phyloP scores from a whole-genome alignment of 2,113 vertebrate species.

The Malaclemys terrapin region DNA sequence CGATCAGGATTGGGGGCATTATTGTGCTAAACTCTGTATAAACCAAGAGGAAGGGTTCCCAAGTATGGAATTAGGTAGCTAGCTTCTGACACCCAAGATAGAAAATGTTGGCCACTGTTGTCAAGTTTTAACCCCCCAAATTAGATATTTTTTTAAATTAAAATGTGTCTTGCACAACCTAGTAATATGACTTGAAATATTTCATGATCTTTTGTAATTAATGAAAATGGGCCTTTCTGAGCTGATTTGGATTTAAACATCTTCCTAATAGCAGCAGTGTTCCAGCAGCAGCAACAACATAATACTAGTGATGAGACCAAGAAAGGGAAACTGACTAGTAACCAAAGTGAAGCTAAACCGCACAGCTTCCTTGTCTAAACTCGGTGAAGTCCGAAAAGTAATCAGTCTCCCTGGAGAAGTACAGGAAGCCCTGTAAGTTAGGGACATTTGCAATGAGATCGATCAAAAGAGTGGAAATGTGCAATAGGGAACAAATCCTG shows the following conservation, averaged over 20 bases:
- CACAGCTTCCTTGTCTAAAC: constrained; percentile 18
- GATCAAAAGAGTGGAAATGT: constrained; percentile 8
- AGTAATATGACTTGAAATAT: constrained; percentile 32
- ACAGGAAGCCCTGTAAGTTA: background rate
- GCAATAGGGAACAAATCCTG: background rate
- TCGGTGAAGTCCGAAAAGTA: constrained; percentile 5
- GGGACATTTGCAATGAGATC: background rate
- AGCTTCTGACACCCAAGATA: fast-evolving
- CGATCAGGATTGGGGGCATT: fast-evolving
- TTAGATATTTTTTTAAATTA: constrained; percentile 45
- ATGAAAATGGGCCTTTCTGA: constrained; percentile 48
- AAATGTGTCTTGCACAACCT: background rate
- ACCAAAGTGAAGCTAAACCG: constrained; percentile 13
- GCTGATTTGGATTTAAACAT: constrained; percentile 57
- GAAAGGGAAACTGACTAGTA: constrained; percentile 43
- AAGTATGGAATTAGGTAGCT: background rate
- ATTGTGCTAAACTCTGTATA: fast-evolving
- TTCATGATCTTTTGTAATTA: constrained; percentile 68
- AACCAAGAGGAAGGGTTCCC: fast-evolving
- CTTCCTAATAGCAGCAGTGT: constrained; percentile 45
- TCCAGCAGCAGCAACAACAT: constrained; percentile 57
- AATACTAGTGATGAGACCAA: constrained; percentile 45
- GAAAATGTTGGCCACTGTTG: background rate
- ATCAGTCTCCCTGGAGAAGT: background rate
- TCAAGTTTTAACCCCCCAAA: constrained; percentile 17